These are phyloP conservation scores for Todiramphus chloris DNA, from an alignment of 2,113 vertebrate genomes.

Conservation along the genomic window DNA sequence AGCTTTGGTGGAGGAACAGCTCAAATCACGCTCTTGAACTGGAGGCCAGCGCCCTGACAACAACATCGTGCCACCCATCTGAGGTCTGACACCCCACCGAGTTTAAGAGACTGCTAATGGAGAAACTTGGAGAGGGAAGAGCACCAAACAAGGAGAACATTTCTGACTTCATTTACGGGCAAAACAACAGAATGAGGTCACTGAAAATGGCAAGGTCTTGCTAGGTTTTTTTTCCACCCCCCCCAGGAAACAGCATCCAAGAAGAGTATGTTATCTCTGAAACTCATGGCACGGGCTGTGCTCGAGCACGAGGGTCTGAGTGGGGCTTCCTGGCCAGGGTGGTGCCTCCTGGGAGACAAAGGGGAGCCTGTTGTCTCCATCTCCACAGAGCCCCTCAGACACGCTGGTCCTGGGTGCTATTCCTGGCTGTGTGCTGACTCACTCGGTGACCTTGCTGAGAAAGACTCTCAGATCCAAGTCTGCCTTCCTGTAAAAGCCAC, in stretches of 20 bases:
- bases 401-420: background rate
- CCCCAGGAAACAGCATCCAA: background rate
- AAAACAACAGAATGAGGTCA: accelerated
- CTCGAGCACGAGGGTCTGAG: background rate
- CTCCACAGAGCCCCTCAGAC: background rate
- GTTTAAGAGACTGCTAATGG: background rate
- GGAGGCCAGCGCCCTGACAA: background rate
- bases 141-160: background rate
- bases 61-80: background rate
- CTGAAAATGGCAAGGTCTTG: background rate
- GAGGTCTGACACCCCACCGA: background rate
- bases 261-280: background rate
- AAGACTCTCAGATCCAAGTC: background rate
- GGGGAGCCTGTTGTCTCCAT: slow-evolving; percentile 45
- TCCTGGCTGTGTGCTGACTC: slow-evolving; percentile 23
- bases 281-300: background rate
- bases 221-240: no score
- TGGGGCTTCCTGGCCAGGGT: background rate
- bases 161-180: background rate
- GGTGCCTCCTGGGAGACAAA: slow-evolving; percentile 9
- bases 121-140: background rate
- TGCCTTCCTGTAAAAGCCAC: slow-evolving; percentile 8
- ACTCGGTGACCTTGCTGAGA: background rate
- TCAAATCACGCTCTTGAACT: background rate
- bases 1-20: background rate